Evolutionary conservation across 2,888 invertebrate genomes (phyloP).

Genomic region (Protophormia terraenovae): DNA sequence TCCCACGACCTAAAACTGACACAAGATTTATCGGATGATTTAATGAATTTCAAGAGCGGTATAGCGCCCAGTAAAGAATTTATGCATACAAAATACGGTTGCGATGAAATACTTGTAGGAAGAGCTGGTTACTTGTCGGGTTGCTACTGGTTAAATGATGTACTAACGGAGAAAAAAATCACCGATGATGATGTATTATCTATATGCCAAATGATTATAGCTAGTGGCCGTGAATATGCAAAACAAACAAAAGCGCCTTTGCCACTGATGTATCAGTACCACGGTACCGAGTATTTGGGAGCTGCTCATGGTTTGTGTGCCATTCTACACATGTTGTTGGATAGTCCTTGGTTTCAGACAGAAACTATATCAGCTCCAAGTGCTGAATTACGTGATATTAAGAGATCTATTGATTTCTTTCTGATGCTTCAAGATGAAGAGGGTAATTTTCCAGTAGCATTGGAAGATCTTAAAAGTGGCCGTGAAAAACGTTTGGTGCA

Average conservation of each 20-base stretch:
- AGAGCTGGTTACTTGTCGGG: conserved; percentile 92
- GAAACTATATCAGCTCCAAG: conserved; percentile 74
- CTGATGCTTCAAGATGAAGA: conserved; percentile 84
- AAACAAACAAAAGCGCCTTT: conserved; percentile 83
- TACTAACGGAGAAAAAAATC: conserved; percentile 76
- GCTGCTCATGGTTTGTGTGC: conserved; percentile 86
- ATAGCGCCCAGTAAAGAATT: conserved; percentile 82
- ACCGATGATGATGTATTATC: conserved; percentile 83
- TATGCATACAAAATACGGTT: conserved; percentile 85
- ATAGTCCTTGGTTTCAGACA: conserved; percentile 82
- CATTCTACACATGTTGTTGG: conserved; percentile 86
- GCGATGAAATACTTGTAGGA: conserved; percentile 93
- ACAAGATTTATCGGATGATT: conserved; percentile 80
- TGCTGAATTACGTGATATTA: conserved; percentile 83
- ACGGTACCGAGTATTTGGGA: conserved; percentile 82
- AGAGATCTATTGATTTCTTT: conserved; percentile 85
- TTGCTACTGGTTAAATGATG: conserved; percentile 86
- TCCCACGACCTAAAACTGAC: conserved; percentile 81
- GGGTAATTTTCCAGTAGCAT: conserved; percentile 89
- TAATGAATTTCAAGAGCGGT: conserved; percentile 79
- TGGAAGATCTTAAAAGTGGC: conserved; percentile 84
- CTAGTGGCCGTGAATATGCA: conserved; percentile 88
- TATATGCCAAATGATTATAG: conserved; percentile 86
- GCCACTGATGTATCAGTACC: conserved; percentile 89
- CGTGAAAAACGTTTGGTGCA: conserved; percentile 88